These are phyloP conservation scores for Kuschelorhynchus macadamiae DNA, from an alignment of 2,888 invertebrate genomes.

Conservation along the genomic window DNA sequence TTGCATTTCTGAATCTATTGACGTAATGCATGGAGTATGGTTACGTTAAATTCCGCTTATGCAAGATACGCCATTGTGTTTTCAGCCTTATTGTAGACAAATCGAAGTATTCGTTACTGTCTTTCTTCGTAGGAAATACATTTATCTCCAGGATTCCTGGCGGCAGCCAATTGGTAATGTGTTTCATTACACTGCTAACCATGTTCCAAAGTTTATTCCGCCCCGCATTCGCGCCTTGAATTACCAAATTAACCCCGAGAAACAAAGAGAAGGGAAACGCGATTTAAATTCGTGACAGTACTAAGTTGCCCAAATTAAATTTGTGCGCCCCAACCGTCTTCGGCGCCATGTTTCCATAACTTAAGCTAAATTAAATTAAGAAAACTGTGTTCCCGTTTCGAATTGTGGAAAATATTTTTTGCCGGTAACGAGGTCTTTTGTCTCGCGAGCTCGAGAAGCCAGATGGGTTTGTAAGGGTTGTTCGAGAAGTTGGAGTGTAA, in stretches of 20 bases:
- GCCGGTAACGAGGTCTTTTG: conserved; percentile 65
- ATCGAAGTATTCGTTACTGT: too few relatives aligned
- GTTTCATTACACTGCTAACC: conserved; percentile 33
- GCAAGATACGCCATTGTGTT: too few relatives aligned
- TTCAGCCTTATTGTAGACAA: too few relatives aligned
- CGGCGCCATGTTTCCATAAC: conserved; percentile 53
- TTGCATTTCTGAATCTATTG: too few relatives aligned
- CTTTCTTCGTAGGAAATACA: too few relatives aligned
- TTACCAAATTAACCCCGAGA: conserved; percentile 48
- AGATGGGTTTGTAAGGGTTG: conserved; percentile 62
- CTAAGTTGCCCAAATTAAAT: conserved; percentile 66
- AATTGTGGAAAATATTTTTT: conserved; percentile 63
- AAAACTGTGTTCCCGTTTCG: conserved; percentile 57
- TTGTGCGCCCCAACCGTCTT: conserved; percentile 24
- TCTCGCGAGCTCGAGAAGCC: conserved; percentile 61
- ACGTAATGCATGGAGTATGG: too few relatives aligned
- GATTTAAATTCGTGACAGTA: conserved; percentile 66
- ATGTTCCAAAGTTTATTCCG: conserved; percentile 33
- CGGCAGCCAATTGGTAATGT: conserved; percentile 34
- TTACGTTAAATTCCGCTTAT: too few relatives aligned
- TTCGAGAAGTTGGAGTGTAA: conserved; percentile 57
- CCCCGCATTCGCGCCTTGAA: conserved; percentile 56
- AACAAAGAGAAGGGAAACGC: conserved; percentile 57
- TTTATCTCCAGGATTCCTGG: too few relatives aligned
- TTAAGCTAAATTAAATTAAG: conserved; percentile 63